Evolutionary conservation across 1,140 invertebrate species (phyloP).

Genomic region (Bombus balteatus): DNA sequence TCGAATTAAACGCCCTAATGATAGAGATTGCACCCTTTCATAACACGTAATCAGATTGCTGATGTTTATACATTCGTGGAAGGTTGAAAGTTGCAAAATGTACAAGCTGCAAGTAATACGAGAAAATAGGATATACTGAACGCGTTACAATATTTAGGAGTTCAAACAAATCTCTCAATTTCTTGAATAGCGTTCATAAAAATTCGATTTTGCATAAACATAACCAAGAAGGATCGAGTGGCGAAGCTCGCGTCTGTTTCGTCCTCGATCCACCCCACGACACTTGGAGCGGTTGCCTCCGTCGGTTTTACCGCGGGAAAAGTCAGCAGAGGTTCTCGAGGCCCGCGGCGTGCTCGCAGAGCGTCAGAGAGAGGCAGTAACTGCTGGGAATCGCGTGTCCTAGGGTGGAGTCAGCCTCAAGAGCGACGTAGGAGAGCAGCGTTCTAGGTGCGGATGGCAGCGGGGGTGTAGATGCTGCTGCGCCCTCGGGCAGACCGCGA

Average conservation of each 20-base stretch:
- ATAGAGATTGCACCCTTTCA: too few relatives aligned
- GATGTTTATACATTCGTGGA: too few relatives aligned
- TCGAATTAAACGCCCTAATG: too few relatives aligned
- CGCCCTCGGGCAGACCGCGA: conserved; percentile 68
- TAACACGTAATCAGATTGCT: too few relatives aligned
- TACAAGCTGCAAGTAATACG: too few relatives aligned
- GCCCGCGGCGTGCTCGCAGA: background rate
- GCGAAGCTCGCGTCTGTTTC: background rate
- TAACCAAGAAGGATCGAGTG: background rate
- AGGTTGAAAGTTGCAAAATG: too few relatives aligned
- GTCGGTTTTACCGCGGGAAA: background rate
- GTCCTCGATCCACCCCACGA: background rate
- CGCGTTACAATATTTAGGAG: background rate
- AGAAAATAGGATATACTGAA: too few relatives aligned
- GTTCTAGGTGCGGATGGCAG: background rate
- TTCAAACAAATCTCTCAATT: background rate
- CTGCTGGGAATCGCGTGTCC: conserved; percentile 26
- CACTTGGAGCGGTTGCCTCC: background rate
- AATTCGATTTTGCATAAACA: background rate
- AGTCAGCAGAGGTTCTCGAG: conserved; percentile 2
- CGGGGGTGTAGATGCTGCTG: conserved; percentile 45
- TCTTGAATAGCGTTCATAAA: background rate
- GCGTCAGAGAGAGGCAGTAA: too few relatives aligned
- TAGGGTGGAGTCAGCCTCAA: conserved; percentile 43
- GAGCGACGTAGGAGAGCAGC: conserved; percentile 46